phyloP scores from a whole-genome alignment of 2,888 invertebrate species.

The Lithodes maja region DNA sequence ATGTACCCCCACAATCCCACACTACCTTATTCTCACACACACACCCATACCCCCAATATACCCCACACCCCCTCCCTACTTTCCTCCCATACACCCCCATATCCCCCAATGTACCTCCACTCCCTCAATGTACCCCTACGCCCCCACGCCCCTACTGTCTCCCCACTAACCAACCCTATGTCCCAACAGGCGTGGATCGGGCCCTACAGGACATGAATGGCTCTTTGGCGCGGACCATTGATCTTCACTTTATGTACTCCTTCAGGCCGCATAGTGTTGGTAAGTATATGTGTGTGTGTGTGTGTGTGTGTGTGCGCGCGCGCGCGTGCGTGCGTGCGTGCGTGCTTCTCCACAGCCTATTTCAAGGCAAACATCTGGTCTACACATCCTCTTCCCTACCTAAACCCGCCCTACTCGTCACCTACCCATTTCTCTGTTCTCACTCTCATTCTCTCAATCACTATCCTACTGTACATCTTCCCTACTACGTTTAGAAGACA shows the following conservation, averaged over 20 bases:
- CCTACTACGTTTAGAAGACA: too few species aligned
- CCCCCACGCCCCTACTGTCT: constrained; percentile 44
- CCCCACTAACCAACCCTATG: constrained; percentile 14
- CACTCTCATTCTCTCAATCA: too few species aligned
- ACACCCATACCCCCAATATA: not conserved
- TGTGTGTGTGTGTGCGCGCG: not conserved
- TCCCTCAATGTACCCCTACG: constrained; percentile 2
- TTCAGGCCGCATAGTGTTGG: constrained; percentile 70
- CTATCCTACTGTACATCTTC: too few species aligned
- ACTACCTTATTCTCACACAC: not conserved
- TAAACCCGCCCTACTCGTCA: too few species aligned
- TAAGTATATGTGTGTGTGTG: constrained; percentile 22
- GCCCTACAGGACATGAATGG: constrained; percentile 69
- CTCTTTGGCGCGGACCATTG: constrained; percentile 67
- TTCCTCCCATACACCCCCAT: not conserved
- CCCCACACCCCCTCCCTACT: not conserved
- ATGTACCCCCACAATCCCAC: not conserved
- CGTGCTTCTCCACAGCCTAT: not conserved
- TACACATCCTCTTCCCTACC: too few species aligned
- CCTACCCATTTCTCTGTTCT: too few species aligned
- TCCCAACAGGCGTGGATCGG: constrained; percentile 65
- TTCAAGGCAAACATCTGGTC: too few species aligned
- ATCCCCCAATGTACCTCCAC: not conserved
- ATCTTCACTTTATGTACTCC: constrained; percentile 70
- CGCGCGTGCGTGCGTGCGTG: not conserved